These are phyloP conservation scores for Nothoprocta pentlandii DNA, from an alignment of 2,113 vertebrate species.

Conservation along the genomic window DNA sequence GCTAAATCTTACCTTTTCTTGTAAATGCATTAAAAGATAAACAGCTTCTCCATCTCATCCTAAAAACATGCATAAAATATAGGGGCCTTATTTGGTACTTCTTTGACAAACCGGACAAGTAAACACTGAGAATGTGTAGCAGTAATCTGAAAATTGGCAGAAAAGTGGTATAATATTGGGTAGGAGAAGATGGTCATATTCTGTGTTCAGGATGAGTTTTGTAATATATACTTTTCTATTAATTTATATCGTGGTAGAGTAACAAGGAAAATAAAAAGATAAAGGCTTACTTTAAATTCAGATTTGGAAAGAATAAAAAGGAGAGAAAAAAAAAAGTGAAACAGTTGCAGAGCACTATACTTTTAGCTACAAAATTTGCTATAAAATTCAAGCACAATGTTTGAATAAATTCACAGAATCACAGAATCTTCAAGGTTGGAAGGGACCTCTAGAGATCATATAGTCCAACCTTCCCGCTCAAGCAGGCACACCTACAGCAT, in stretches of 20 bases:
- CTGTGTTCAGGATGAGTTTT: neutral
- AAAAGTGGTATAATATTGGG: neutral
- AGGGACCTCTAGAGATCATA: too few relatives aligned
- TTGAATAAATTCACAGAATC: neutral
- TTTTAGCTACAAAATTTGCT: neutral
- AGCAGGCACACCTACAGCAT: too few relatives aligned
- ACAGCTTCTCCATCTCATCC: neutral
- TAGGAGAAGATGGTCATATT: neutral
- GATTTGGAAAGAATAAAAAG: neutral
- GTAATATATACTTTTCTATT: neutral
- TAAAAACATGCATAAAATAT: neutral
- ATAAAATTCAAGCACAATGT: neutral
- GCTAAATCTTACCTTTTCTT: neutral
- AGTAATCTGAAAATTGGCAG: neutral
- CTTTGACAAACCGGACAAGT: neutral
- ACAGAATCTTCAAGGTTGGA: too few relatives aligned
- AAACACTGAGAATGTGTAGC: neutral
- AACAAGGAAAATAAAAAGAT: neutral
- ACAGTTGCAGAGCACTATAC: neutral
- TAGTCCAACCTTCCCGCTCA: too few relatives aligned
- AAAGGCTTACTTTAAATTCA: neutral
- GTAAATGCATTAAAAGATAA: neutral
- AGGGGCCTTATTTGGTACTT: neutral
- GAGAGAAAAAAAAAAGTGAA: neutral
- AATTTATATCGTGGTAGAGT: neutral